Base-by-base conservation (phyloP, 2,888 invertebrate species). In the Panopea generosa region DNA sequence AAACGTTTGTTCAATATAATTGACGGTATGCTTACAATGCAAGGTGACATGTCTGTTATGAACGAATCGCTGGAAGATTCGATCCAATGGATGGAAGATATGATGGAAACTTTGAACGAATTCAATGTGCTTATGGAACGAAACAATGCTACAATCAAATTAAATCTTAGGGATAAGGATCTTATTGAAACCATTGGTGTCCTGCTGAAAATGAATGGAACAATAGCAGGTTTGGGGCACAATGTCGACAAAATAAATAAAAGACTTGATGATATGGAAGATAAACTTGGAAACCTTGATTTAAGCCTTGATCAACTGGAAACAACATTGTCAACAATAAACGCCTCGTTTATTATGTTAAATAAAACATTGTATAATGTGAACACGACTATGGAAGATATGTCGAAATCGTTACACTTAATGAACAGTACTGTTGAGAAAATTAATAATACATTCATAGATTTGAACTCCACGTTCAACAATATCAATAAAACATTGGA, bases 201-300 rank as follows among this genome's bases (percentile, higher is more conserved):
- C 29, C 66, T 81, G 2, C 52, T 81, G 20, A 27, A 71, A 20
- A 72, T 81, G 72, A 81, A 81, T 50, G 52, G 71, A 1, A 77
- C 81, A 20, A 40, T 81, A 3, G 40, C 26, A 18, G 65, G 57
- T 14, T 71, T 76, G 18, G 75, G 75, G 16, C 24, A 69, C 22
- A 56, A 75, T 24, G 74, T 81, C 22, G 72, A 77, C 49, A 59
- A 66, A 26, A 75, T 77, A 2, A 81, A 81, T 45, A 29, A 47
- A n/a, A 71, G 68, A 45, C 65, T 81, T 16, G 66, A 72, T 65
- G 38, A 43, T 3, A 72, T 72, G 52, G 77, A 77, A 27, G 24
- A 27, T 0, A 72, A 56, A 38, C 38, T 72, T 1, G 22, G 20
- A 4, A 20, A 45, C 2, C 45, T 75, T 20, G 81, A 75, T 55